Base-by-base conservation (phyloP, 92 coral and sea anemone genomes). In the Palythoa caribaeorum region DNA sequence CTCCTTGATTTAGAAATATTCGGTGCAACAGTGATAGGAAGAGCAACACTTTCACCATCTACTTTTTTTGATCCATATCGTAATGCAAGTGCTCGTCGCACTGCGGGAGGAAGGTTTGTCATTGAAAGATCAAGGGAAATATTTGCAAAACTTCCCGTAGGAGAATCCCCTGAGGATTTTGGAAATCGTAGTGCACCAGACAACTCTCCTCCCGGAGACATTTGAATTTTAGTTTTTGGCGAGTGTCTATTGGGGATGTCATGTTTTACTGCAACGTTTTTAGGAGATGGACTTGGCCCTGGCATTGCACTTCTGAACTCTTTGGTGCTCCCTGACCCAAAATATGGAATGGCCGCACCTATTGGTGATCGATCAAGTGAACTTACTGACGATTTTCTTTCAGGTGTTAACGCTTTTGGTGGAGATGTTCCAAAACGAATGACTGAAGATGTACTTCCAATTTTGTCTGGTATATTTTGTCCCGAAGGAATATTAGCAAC, bases 41-140 rank as follows among this genome's bases (percentile, higher is more conserved):
- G 87, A 48, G 87, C 39, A 13, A 86, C 89, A n/a, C 71, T 66
- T 54, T 89, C 47, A 50, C 80, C 94, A 3, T 75, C 60, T 60
- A 76, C 88, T 28, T 93, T 96, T 78, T 87, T 93, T 20, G 87
- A 51, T 20, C 93, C 94, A 68, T 94, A 95, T 28, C 93, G 95
- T 79, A 93, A 85, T 9, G 98, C 95, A 53, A 97, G 74, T 3
- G 96, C 98, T 72, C 96, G 94, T 21, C 98, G 94, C 40, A 97
- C 92, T 3, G 90, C 88, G 1, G 96, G 97, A 38, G 99, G 99
- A 35, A 97, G 92, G 83, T 92, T 93, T 70, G 93, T 92, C 91
- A 93, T 87, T 5, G 96, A 90, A 20, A 97, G 91, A 63, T 97
- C 98, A 17, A 95, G 89, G 14, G 92, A 73, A 11, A 87, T 88